Evolutionary conservation across 2,888 invertebrate genomes (phyloP).

Genomic region (Erebia aethiops): DNA sequence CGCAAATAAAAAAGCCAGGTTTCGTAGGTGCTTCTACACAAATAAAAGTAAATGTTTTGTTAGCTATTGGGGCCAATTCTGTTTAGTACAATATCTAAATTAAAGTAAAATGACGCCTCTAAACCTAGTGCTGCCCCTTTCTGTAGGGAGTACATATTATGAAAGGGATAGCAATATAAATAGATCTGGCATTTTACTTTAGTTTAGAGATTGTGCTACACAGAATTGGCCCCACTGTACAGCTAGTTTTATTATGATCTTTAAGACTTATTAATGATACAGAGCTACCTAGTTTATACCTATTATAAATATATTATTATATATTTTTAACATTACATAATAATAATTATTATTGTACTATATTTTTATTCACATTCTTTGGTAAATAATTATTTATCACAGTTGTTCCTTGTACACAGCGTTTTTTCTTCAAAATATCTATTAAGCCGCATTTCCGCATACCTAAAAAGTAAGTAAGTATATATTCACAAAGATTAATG

Average conservation of each 20-base stretch:
- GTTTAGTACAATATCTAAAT: too few relatives aligned
- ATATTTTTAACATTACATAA: neutral
- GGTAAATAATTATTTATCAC: slow-evolving; percentile 10
- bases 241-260: slow-evolving; percentile 7
- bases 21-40: too few relatives aligned
- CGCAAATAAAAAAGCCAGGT: too few relatives aligned
- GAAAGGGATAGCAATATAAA: too few relatives aligned
- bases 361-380: neutral
- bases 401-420: slow-evolving; percentile 30
- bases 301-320: neutral
- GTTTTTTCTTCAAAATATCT: slow-evolving; percentile 87
- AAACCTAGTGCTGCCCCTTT: too few relatives aligned
- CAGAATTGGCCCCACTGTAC: neutral
- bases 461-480: slow-evolving; percentile 84
- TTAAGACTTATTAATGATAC: neutral
- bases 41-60: too few relatives aligned
- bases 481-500: slow-evolving; percentile 16
- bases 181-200: too few relatives aligned
- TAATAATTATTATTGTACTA: slow-evolving; percentile 1
- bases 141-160: too few relatives aligned
- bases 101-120: too few relatives aligned
- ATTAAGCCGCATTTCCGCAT: slow-evolving; percentile 86
- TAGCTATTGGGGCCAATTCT: too few relatives aligned
- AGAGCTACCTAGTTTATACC: neutral
- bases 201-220: too few relatives aligned